These are phyloP conservation scores for Tragelaphus strepsiceros DNA, from an alignment of 2,113 vertebrate species.

Conservation along the genomic window DNA sequence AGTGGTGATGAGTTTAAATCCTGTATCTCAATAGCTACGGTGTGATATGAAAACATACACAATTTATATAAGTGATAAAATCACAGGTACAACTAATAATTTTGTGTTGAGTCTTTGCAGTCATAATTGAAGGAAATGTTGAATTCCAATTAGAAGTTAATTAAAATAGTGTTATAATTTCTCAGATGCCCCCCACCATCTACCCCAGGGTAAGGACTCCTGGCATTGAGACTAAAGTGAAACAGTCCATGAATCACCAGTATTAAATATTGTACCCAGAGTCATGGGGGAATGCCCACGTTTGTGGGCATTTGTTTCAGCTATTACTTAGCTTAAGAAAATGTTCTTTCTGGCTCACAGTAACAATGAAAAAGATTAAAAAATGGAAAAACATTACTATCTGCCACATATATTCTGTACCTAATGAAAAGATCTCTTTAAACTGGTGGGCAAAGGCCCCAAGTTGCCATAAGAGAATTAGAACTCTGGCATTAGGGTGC, in stretches of 20 bases:
- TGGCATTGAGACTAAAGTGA: not conserved
- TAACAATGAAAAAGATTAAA: not conserved
- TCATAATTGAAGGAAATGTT: not conserved
- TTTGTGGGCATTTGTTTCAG: not conserved
- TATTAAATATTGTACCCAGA: accelerated
- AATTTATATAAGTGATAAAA: not conserved
- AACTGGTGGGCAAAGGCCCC: not conserved
- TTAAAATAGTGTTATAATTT: not conserved
- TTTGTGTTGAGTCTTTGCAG: not conserved
- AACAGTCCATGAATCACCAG: not conserved
- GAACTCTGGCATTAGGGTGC: not conserved
- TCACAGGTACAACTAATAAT: not conserved
- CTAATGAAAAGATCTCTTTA: not conserved
- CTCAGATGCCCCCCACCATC: not conserved
- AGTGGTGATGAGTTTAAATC: not conserved
- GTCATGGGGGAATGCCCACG: not conserved
- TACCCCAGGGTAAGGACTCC: not conserved
- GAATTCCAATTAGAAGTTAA: not conserved
- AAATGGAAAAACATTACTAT: not conserved
- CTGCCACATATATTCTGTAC: not conserved
- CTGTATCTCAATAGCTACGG: not conserved
- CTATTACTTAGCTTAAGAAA: not conserved
- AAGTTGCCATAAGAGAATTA: not conserved
- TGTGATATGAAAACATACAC: not conserved
- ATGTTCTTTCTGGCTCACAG: not conserved